These are phyloP conservation scores for Zeus faber DNA, from an alignment of 2,113 vertebrate genomes.

Conservation along the genomic window DNA sequence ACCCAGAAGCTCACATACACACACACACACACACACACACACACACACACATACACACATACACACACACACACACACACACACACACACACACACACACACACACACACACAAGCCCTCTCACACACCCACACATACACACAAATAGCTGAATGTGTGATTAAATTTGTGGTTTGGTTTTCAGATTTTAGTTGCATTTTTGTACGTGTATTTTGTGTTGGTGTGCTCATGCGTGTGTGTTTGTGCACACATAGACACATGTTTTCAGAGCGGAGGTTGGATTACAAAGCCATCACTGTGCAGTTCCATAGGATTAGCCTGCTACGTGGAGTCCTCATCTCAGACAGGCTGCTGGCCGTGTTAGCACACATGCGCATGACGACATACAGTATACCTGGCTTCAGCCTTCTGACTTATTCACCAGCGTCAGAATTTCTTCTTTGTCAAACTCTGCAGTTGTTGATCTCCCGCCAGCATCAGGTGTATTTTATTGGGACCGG, in stretches of 20 bases:
- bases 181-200: background rate
- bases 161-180: slow-evolving; percentile 6
- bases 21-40: background rate
- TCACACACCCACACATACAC: slow-evolving; percentile 1
- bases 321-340: background rate
- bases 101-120: background rate
- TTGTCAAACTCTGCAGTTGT: too few species aligned
- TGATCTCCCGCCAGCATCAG: too few species aligned
- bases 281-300: slow-evolving; percentile 36
- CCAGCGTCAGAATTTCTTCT: too few species aligned
- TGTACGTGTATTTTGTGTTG: too few species aligned
- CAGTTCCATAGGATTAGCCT: slow-evolving; percentile 25
- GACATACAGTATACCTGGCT: too few species aligned
- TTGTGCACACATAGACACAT: background rate
- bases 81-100: background rate
- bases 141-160: slow-evolving; percentile 8
- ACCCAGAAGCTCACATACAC: background rate
- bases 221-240: slow-evolving; percentile 2
- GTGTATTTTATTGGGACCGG: too few species aligned
- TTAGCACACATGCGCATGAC: too few species aligned
- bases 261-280: too few species aligned
- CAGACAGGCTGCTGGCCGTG: background rate
- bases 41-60: background rate
- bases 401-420: too few species aligned
- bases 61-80: background rate